phyloP scores from a whole-genome alignment of 2,888 invertebrate species.

The Hypena proboscidalis region DNA sequence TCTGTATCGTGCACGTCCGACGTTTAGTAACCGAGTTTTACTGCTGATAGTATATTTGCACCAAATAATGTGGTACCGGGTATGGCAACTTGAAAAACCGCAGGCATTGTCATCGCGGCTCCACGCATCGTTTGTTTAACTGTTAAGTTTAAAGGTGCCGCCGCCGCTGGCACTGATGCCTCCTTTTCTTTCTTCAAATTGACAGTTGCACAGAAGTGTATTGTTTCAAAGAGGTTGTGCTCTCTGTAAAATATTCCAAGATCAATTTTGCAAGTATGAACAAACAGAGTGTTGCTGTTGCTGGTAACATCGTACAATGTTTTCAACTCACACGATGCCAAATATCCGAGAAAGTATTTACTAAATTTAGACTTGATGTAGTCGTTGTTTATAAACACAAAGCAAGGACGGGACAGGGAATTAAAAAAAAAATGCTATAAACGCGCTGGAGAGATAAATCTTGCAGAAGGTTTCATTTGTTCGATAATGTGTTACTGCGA shows the following conservation, averaged over 20 bases:
- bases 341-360: constrained; percentile 59
- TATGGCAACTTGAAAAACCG: constrained; percentile 12
- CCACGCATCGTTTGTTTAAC: constrained; percentile 9
- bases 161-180: constrained; percentile 3
- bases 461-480: no score
- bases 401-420: constrained; percentile 45
- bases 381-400: constrained; percentile 41
- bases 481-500: constrained; percentile 1
- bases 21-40: constrained; percentile 26
- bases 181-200: constrained; percentile 7
- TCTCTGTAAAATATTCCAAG: constrained; percentile 5
- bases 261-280: constrained; percentile 10
- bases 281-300: constrained; percentile 32
- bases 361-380: constrained; percentile 55
- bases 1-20: constrained; percentile 24
- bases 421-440: constrained; percentile 4
- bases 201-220: background rate
- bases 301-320: constrained; percentile 47
- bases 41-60: constrained; percentile 26
- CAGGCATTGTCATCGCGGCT: constrained; percentile 2
- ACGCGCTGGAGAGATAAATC: no score
- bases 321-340: constrained; percentile 54
- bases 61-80: constrained; percentile 17
- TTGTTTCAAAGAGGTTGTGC: background rate
- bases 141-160: constrained; percentile 2